Base-by-base conservation (phyloP, 2,888 invertebrate species). In the Ormyrus labotus region DNA sequence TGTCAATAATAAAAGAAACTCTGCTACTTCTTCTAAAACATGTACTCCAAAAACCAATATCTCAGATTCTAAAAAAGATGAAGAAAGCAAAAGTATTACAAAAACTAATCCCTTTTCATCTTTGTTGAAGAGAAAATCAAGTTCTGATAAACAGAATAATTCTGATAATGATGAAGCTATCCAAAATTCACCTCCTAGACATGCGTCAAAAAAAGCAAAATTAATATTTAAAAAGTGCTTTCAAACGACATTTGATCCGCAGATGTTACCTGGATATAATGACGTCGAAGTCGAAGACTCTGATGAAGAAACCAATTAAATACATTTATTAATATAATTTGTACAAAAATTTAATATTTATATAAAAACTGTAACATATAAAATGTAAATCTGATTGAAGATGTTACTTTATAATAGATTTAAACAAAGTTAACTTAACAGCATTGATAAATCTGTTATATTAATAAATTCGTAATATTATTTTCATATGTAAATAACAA, bases 191-290 rank as follows among this genome's bases (percentile, higher is more conserved):
- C 94, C 95, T 7, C 92, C 94, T 76, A 92, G 93, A 6, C 93
- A 92, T 47, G 92, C 92, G 69, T 92, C 92, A 82, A 94, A 93
- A 88, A 92, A 89, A 85, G 92, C 94, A 0, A 93, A 93, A 87
- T 91, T 93, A 0, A 93, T 96, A 75, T 96, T 96, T 86, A 93
- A 93, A 82, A 93, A 95, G 81, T 96, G 96, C 88, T 95, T 95
- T 90, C 94, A 96, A 89, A 91, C 93, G 64, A 95, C 96, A n/a
- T 94, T 94, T 86, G 93, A 95, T 85, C 93, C 94, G 8, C 92
- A 92, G 84, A 88, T 88, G 82, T 84, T 91, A 63, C 92, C 93
- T 81, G 92, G 94, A 58, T 92, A 92, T 83, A 92, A 93, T 84
- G 91, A 91, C 68, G 91, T 95, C 61, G 92, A 95, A 85, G 95